Evolutionary conservation across 2,888 invertebrate genomes (phyloP).

Genomic region (Himalopsyche kuldschensis): DNA sequence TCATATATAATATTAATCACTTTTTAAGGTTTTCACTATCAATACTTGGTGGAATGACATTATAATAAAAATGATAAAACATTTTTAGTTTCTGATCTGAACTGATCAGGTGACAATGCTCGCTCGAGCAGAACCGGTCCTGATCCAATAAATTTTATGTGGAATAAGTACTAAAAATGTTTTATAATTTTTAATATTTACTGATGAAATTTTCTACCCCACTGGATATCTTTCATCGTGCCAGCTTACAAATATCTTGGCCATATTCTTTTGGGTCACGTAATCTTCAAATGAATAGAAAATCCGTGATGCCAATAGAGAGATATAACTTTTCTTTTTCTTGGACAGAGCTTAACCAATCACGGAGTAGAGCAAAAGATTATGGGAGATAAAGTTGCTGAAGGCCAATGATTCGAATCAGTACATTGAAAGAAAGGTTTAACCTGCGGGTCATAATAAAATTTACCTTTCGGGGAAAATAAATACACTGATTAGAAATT

Average conservation of each 20-base stretch:
- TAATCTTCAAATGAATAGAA: neutral
- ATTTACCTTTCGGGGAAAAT: neutral
- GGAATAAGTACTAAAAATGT: too few species aligned
- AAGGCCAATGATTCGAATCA: neutral
- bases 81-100: too few species aligned
- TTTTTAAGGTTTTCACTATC: too few species aligned
- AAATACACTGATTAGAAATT: neutral
- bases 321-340: neutral
- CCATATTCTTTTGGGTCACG: neutral
- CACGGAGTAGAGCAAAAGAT: neutral
- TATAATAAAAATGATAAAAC: too few species aligned
- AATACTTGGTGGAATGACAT: too few species aligned
- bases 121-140: too few species aligned
- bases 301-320: neutral
- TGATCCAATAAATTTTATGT: too few species aligned
- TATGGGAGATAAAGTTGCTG: neutral
- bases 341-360: neutral
- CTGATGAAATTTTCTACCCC: neutral
- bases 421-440: neutral
- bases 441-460: neutral
- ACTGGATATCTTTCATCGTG: neutral
- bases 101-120: too few species aligned
- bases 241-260: neutral
- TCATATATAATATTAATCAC: too few species aligned
- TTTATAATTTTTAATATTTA: too few species aligned